Evolutionary conservation across 2,888 invertebrate genomes (phyloP), one percentile per base, ranked within the genome.

Genomic region (Eulithis testata): DNA sequence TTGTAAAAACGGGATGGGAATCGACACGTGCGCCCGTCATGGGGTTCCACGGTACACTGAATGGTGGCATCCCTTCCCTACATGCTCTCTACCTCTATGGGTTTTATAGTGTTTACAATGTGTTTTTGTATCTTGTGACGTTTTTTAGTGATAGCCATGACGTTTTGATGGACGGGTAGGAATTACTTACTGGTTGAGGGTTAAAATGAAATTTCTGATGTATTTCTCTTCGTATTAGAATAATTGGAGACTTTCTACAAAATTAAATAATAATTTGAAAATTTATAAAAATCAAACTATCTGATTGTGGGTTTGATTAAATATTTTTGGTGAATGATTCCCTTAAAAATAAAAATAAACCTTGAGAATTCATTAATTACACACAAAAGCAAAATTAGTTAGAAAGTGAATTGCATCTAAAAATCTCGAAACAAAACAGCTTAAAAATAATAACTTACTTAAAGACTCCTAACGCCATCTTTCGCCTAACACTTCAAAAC

Each of bases 1-100:
- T 56, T 11, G 6, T 37, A n/a, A 60, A 52, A 40, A 60, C 52
- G 63, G 50, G 58, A 56, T 70, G 65, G 43, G 50, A 57, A 51
- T 58, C 62, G 68, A 68, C 70, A 76, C 85, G 84, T 82, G 77
- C 79, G 59, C 66, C 62, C 80, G 66, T 65, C 72, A 71, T 74
- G 75, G 71, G 73, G 72, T 74, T 73, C 77, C 76, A 78, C 80
- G 80, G 72, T 72, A 74, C 74, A 88, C 88, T 88, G 84, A 76
- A 69, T 72, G 65, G 61, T 55, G 71, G 75, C 70, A 21, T 49
- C 21, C 21, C 47, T 37, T 7, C 37, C 37, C 40, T 40, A 40
- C 40, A 40, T 8, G 40, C 8, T 40, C 8, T 40, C 61, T 75
- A 76, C 78, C 74, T 75, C 74, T 75, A 78, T 57, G 58, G 61